These are phyloP conservation scores for Augochlora pura DNA, from an alignment of 1,140 invertebrate species.

Conservation along the genomic window DNA sequence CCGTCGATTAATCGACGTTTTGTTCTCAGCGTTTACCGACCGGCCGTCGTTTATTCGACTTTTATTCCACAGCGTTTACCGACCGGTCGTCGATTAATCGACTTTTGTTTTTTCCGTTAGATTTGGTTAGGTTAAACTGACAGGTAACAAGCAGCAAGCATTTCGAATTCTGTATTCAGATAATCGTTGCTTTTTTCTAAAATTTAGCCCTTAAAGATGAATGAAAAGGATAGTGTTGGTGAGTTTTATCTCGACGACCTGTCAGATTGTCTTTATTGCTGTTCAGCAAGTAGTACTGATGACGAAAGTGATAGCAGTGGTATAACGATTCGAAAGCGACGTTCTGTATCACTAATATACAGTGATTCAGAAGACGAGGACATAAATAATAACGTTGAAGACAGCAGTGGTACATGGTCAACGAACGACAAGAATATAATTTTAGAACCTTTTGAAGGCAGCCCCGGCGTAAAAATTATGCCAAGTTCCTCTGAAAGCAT, in stretches of 20 bases:
- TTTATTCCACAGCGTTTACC: background rate
- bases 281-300: too few species aligned
- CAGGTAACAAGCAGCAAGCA: too few species aligned
- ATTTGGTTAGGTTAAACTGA: too few species aligned
- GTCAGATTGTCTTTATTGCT: too few species aligned
- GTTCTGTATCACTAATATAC: slow-evolving; percentile 27
- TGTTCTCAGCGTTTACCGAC: background rate
- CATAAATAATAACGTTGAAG: slow-evolving; percentile 17
- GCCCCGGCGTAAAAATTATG: slow-evolving; percentile 43
- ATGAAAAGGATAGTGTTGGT: too few species aligned
- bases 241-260: too few species aligned
- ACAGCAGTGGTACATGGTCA: slow-evolving; percentile 26
- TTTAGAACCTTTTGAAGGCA: slow-evolving; percentile 45
- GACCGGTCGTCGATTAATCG: background rate
- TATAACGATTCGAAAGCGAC: slow-evolving; percentile 25
- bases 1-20: background rate
- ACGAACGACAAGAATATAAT: slow-evolving; percentile 31
- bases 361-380: slow-evolving; percentile 38
- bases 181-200: too few species aligned
- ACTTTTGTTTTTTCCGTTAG: too few species aligned
- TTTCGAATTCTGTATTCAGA: too few species aligned
- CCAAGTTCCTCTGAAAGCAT: slow-evolving; percentile 40
- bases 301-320: slow-evolving; percentile 26
- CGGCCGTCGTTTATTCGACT: background rate
- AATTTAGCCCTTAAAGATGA: too few species aligned